These are phyloP conservation scores for Pyrgus malvae DNA, from an alignment of 2,888 invertebrate genomes.

Conservation along the genomic window DNA sequence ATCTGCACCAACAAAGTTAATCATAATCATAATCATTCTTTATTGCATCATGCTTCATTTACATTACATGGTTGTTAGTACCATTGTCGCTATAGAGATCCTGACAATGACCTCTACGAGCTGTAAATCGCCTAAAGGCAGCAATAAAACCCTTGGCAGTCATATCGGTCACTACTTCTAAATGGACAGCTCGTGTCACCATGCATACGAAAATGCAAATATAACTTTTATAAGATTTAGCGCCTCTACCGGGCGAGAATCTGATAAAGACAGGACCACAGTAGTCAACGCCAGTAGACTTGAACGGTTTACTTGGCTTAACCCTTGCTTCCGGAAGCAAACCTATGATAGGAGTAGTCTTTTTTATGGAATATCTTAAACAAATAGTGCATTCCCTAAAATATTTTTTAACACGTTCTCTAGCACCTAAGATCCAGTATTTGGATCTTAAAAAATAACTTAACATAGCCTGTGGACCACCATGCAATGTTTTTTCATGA, in stretches of 20 bases:
- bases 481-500: constrained; percentile 35
- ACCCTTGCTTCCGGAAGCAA: constrained; percentile 34
- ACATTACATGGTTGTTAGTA: no score
- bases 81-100: constrained; percentile 34
- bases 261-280: constrained; percentile 32
- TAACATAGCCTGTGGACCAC: constrained; percentile 36
- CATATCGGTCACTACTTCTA: constrained; percentile 36
- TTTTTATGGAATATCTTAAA: constrained; percentile 18
- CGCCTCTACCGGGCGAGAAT: constrained; percentile 33
- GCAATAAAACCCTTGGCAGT: constrained; percentile 36
- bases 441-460: constrained; percentile 31
- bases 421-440: constrained; percentile 35
- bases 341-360: constrained; percentile 29
- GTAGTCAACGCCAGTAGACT: constrained; percentile 35
- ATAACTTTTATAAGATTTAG: constrained; percentile 34
- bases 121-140: constrained; percentile 30
- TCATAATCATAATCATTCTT: no score
- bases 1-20: constrained; percentile 34
- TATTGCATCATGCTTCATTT: no score
- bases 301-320: constrained; percentile 32
- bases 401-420: constrained; percentile 14
- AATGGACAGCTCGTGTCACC: constrained; percentile 32
- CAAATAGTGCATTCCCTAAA: constrained; percentile 30
- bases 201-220: constrained; percentile 36
- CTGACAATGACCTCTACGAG: constrained; percentile 26